A percentile compares a stretch with the other conserved stretches of the same genome.
phyloP scores from a whole-genome alignment of 2,888 invertebrate species.

The Sussaba pulchella region DNA sequence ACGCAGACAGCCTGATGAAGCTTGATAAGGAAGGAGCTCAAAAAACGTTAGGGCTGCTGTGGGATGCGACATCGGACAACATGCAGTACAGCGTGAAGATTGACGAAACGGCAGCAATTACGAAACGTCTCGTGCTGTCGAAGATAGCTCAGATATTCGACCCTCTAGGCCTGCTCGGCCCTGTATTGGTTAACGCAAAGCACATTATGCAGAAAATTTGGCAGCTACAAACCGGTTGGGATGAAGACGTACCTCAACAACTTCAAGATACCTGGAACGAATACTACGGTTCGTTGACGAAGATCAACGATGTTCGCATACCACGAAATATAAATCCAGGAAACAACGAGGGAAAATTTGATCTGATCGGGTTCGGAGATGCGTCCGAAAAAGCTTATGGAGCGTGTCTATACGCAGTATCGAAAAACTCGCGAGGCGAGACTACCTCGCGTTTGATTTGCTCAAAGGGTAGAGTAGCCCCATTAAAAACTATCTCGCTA shows the following conservation, averaged over 20 bases:
- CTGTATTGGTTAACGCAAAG: constrained; percentile 50
- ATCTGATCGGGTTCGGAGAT: constrained; percentile 69
- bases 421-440: background rate
- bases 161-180: constrained; percentile 58
- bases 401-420: constrained; percentile 63
- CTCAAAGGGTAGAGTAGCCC: constrained; percentile 18
- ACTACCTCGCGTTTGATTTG: constrained; percentile 7
- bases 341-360: constrained; percentile 11
- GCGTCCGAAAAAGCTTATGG: constrained; percentile 68
- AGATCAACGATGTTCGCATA: constrained; percentile 46
- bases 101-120: background rate
- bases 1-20: constrained; percentile 47
- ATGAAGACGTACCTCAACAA: constrained; percentile 21
- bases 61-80: constrained; percentile 50
- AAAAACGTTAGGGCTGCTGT: constrained; percentile 58
- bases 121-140: constrained; percentile 52
- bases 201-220: constrained; percentile 48
- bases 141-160: constrained; percentile 60
- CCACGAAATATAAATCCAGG: constrained; percentile 23
- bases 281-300: constrained; percentile 44
- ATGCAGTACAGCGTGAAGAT: constrained; percentile 48
- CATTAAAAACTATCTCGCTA: constrained; percentile 18
- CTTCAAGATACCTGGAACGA: constrained; percentile 34
- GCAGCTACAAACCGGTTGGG: constrained; percentile 38
- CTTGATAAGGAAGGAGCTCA: constrained; percentile 45